Evolutionary conservation across 2,113 vertebrate genomes (phyloP).

Genomic region (Dasyprocta punctata): DNA sequence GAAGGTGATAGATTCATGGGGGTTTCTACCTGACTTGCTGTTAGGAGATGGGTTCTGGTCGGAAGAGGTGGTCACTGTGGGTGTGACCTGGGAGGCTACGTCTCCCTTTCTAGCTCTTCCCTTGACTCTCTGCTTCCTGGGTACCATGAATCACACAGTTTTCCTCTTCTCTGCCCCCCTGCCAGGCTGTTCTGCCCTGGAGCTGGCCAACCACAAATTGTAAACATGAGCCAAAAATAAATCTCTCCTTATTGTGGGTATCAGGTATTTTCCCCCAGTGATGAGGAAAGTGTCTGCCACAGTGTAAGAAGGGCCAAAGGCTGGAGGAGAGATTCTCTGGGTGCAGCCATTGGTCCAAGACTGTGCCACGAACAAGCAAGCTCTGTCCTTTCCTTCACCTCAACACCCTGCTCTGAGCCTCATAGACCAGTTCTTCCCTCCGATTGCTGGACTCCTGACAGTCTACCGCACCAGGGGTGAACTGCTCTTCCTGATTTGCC

Average conservation of each 20-base stretch:
- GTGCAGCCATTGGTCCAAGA: not conserved
- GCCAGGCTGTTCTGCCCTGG: not conserved
- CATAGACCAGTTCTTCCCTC: not conserved
- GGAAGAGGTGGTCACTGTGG: not conserved
- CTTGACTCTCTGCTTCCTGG: not conserved
- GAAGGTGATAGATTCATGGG: not conserved
- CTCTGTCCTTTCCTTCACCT: not conserved
- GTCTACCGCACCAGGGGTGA: not conserved
- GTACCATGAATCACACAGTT: not conserved
- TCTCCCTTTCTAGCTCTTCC: not conserved
- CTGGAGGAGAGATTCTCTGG: not conserved
- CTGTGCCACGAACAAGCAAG: not conserved
- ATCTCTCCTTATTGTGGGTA: not conserved
- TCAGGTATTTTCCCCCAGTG: not conserved
- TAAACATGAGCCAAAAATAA: not conserved
- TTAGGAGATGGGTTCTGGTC: not conserved
- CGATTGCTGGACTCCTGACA: not conserved
- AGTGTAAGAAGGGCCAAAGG: not conserved
- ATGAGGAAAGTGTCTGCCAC: not conserved
- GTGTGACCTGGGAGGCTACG: not conserved
- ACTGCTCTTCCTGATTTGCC: not conserved
- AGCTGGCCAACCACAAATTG: rapidly evolving
- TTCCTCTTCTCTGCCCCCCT: not conserved
- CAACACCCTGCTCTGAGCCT: not conserved
- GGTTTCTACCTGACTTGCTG: not conserved